phyloP scores from a whole-genome alignment of 2,888 invertebrate species.

The Tiphia femorata region DNA sequence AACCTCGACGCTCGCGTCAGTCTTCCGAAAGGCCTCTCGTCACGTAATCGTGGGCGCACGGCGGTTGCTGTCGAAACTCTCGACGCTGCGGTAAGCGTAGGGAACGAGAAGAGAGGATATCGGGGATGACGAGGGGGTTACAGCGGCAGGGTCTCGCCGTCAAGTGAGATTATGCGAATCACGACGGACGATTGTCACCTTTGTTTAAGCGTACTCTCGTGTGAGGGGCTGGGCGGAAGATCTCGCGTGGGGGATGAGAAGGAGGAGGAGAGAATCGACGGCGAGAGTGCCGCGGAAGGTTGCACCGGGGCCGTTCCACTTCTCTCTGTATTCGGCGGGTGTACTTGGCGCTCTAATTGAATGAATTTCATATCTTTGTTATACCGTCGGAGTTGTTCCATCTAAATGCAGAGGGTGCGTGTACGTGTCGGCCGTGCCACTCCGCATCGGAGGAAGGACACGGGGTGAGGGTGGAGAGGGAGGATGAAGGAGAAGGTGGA shows the following conservation, averaged over 20 bases:
- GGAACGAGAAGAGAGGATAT: too few relatives aligned
- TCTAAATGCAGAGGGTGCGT: slow-evolving; percentile 3
- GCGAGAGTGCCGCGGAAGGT: slow-evolving; percentile 3
- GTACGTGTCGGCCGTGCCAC: slow-evolving; percentile 1
- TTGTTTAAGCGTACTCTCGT: slow-evolving; percentile 29
- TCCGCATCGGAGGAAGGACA: too few relatives aligned
- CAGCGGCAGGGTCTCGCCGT: too few relatives aligned
- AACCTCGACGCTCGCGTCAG: too few relatives aligned
- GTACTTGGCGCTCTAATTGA: slow-evolving; percentile 29
- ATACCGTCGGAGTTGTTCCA: slow-evolving; percentile 1
- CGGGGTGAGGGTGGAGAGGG: not conserved
- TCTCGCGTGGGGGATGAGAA: slow-evolving; percentile 1
- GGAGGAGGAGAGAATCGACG: not conserved
- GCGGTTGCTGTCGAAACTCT: too few relatives aligned
- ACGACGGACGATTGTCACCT: slow-evolving; percentile 30
- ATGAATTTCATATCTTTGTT: slow-evolving; percentile 35
- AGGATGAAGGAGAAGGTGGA: not conserved
- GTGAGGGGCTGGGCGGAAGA: too few relatives aligned
- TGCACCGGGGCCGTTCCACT: too few relatives aligned
- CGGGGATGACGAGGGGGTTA: too few relatives aligned
- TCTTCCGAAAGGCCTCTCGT: too few relatives aligned
- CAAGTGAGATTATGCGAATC: slow-evolving; percentile 28
- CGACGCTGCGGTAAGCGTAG: too few relatives aligned
- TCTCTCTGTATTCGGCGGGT: slow-evolving; percentile 22
- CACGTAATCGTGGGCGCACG: too few relatives aligned